These are phyloP conservation scores for Psettodes erumei DNA, from an alignment of 2,113 vertebrate genomes.

Conservation along the genomic window DNA sequence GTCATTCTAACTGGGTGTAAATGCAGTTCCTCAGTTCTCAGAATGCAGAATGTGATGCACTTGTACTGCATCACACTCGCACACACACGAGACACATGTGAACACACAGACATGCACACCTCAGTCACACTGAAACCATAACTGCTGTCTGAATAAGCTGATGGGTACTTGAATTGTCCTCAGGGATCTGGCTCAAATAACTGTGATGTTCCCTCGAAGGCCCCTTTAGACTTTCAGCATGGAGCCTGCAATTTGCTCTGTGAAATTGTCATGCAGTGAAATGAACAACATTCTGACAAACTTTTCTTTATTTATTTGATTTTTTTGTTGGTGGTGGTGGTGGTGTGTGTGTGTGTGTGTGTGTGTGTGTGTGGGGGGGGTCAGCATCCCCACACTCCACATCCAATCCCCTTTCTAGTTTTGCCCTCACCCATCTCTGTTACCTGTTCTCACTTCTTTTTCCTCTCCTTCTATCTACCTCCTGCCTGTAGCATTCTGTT, in stretches of 20 bases:
- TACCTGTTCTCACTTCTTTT: conserved; percentile 8
- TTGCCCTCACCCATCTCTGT: conserved; percentile 26
- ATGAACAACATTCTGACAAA: conserved; percentile 42
- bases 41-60: too few relatives aligned
- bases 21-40: conserved; percentile 4
- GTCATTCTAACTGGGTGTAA: conserved; percentile 4
- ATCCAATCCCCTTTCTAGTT: conserved; percentile 28
- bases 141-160: conserved; percentile 43
- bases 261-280: conserved; percentile 47
- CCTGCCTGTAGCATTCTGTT: conserved; percentile 43
- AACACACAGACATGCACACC: conserved; percentile 28
- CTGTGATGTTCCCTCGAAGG: conserved; percentile 65
- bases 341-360: too few relatives aligned
- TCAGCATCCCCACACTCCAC: background rate
- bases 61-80: background rate
- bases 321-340: too few relatives aligned
- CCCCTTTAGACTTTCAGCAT: conserved; percentile 47
- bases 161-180: conserved; percentile 26
- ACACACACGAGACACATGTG: conserved; percentile 11
- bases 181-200: conserved; percentile 59
- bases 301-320: too few relatives aligned
- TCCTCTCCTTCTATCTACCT: background rate
- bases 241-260: conserved; percentile 30
- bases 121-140: conserved; percentile 45
- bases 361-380: too few relatives aligned